Evolutionary conservation across 2,113 vertebrate species (phyloP).

Genomic region (Trinectes maculatus): DNA sequence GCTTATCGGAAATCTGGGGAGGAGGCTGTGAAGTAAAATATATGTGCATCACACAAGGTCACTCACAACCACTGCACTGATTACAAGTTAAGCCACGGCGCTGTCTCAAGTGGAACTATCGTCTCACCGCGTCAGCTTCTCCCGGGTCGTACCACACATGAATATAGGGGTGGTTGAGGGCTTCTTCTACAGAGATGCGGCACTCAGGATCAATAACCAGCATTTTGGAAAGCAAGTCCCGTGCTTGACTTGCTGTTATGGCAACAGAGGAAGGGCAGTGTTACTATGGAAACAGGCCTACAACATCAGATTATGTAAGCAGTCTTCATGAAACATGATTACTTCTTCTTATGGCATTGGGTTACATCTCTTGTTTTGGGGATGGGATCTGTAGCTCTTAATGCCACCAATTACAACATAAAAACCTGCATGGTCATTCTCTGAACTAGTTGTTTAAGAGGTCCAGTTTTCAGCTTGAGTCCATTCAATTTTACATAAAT

Average conservation of each 20-base stretch:
- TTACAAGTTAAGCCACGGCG: background rate
- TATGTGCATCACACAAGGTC: slow-evolving; percentile 8
- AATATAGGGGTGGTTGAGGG: slow-evolving; percentile 95
- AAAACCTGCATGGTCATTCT: slow-evolving; percentile 19
- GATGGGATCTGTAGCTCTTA: slow-evolving; percentile 15
- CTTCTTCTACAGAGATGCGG: slow-evolving; percentile 96
- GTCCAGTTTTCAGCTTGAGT: background rate
- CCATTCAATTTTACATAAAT: background rate
- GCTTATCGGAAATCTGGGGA: slow-evolving; percentile 96
- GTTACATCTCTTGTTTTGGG: slow-evolving; percentile 19
- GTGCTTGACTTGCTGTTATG: slow-evolving; percentile 91
- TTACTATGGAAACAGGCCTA: slow-evolving; percentile 49
- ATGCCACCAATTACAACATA: slow-evolving; percentile 12
- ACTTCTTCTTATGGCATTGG: slow-evolving; percentile 5
- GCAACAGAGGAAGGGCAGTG: slow-evolving; percentile 37
- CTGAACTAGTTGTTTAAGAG: background rate
- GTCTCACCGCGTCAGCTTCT: slow-evolving; percentile 95
- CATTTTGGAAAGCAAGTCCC: slow-evolving; percentile 98
- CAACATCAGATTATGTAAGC: slow-evolving; percentile 27
- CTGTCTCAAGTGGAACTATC: background rate
- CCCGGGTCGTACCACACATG: slow-evolving; percentile 96
- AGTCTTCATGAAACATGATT: slow-evolving; percentile 16
- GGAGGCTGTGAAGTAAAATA: slow-evolving; percentile 86
- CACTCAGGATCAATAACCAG: slow-evolving; percentile 95
- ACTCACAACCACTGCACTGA: background rate